A percentile compares a stretch with the other conserved stretches of the same genome.
phyloP scores from a whole-genome alignment of 1,140 invertebrate species.

The Neomicropteryx cornuta region DNA sequence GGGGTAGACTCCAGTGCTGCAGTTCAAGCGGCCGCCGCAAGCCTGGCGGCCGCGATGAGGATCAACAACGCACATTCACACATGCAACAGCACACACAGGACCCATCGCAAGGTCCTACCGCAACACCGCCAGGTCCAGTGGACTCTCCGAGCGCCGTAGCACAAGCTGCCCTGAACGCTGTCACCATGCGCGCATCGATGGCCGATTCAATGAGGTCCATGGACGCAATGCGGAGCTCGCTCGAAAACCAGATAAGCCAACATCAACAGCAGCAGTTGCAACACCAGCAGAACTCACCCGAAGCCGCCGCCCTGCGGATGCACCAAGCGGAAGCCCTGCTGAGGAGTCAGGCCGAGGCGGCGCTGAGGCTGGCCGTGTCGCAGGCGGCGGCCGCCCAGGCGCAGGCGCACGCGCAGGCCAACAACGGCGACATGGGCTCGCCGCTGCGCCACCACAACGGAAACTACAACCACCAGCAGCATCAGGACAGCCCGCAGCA shows the following conservation, averaged over 20 bases:
- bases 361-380: constrained; percentile 66
- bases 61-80: constrained; percentile 39
- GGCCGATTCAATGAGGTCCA: constrained; percentile 23
- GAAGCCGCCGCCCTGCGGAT: constrained; percentile 61
- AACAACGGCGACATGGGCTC: constrained; percentile 22
- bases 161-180: constrained; percentile 27
- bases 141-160: constrained; percentile 24
- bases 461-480: constrained; percentile 12
- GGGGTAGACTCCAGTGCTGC: constrained; percentile 38
- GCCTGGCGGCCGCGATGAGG: constrained; percentile 68
- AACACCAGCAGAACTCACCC: constrained; percentile 38
- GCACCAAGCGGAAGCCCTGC: constrained; percentile 65
- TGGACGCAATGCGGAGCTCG: too few relatives aligned
- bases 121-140: constrained; percentile 34
- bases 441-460: constrained; percentile 37
- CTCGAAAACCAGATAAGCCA: constrained; percentile 15
- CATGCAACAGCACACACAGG: constrained; percentile 43
- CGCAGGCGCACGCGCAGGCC: constrained; percentile 19
- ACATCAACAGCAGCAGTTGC: constrained; percentile 21
- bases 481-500: constrained; percentile 27
- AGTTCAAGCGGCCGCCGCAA: constrained; percentile 64
- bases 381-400: constrained; percentile 41
- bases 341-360: constrained; percentile 72
- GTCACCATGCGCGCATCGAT: constrained; percentile 20
- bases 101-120: constrained; percentile 39